Evolutionary conservation across 2,797 vertebrate species (phyloP).

Genomic region (Chaenodraco wilsoni): DNA sequence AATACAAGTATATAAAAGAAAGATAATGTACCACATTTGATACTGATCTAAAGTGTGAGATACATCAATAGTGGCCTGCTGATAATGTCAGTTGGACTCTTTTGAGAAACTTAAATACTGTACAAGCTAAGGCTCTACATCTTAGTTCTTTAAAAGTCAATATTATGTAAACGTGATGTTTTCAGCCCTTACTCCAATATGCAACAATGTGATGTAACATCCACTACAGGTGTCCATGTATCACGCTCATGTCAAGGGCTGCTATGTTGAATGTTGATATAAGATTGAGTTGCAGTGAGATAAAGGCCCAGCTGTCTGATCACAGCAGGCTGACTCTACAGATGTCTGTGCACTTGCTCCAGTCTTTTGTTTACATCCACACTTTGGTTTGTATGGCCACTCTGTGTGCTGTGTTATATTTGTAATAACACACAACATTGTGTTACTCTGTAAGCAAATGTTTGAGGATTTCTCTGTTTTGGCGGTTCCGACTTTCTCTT

Average conservation of each 20-base stretch:
- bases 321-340: conserved; percentile 1
- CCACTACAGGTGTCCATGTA: not conserved
- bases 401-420: conserved; percentile 19
- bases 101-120: conserved; percentile 1
- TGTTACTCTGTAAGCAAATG: conserved; percentile 4
- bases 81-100: not conserved
- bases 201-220: not conserved
- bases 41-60: not conserved
- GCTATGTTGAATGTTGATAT: not conserved
- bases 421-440: not conserved
- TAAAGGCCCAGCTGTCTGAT: not conserved
- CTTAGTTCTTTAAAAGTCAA: not conserved
- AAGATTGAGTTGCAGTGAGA: conserved; percentile 3
- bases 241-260: not conserved
- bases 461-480: conserved; percentile 24
- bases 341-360: conserved; percentile 37
- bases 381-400: conserved; percentile 20
- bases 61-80: not conserved
- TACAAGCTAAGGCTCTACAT: not conserved
- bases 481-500: conserved; percentile 1
- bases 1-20: not conserved
- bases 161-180: not conserved
- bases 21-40: not conserved
- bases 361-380: conserved; percentile 13
- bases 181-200: not conserved